These are phyloP conservation scores for Pluvianellus socialis DNA, from an alignment of 2,113 vertebrate species.

Conservation along the genomic window DNA sequence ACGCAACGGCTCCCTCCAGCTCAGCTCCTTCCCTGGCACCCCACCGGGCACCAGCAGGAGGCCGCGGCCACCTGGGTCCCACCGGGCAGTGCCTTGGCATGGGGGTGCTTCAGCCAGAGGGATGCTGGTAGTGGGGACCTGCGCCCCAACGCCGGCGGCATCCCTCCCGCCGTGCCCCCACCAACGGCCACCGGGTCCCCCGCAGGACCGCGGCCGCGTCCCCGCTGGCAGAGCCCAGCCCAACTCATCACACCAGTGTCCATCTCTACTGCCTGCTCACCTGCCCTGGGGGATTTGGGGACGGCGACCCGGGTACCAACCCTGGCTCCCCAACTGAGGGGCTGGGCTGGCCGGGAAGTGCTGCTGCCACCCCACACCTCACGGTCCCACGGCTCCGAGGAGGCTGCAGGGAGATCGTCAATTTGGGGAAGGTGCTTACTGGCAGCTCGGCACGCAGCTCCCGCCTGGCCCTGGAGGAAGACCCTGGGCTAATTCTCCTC, in stretches of 20 bases:
- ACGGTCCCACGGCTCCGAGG: neutral
- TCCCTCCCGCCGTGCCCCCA: neutral
- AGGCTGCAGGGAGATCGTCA: neutral
- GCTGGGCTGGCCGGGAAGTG: neutral
- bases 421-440: neutral
- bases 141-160: neutral
- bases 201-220: rapidly evolving
- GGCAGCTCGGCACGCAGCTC: neutral
- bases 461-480: neutral
- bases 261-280: neutral
- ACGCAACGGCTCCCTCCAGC: neutral
- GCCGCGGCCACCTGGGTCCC: neutral
- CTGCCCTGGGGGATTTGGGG: neutral
- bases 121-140: neutral
- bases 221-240: neutral
- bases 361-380: neutral
- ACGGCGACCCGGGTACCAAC: neutral
- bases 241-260: neutral
- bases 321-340: neutral
- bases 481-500: neutral
- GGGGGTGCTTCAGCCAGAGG: neutral
- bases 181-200: rapidly evolving
- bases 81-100: neutral
- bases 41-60: rapidly evolving
- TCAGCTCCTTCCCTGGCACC: neutral